These are phyloP conservation scores for Hippocampus guttulatus DNA, from an alignment of 2,113 vertebrate genomes.

Conservation along the genomic window DNA sequence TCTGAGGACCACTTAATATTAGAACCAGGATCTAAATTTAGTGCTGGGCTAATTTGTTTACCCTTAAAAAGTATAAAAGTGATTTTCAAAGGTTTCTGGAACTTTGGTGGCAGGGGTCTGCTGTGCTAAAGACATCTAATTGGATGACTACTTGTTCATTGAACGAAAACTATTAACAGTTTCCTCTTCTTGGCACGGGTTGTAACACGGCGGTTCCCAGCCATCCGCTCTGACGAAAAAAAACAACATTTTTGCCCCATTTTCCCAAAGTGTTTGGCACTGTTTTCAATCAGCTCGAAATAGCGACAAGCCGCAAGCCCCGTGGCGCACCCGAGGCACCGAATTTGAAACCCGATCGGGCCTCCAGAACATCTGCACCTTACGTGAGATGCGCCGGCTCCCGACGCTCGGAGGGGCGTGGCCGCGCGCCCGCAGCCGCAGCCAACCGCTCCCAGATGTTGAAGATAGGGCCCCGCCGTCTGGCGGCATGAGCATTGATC, in stretches of 20 bases:
- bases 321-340: neutral
- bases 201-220: neutral
- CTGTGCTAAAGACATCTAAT: neutral
- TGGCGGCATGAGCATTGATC: conserved; percentile 66
- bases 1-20: neutral
- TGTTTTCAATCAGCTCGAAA: neutral
- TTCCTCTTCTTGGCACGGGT: too few species aligned
- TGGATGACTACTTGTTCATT: neutral
- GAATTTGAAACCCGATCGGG: conserved; percentile 32
- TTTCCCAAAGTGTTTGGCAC: neutral
- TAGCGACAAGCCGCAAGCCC: neutral
- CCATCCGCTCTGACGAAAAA: too few species aligned
- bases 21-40: neutral
- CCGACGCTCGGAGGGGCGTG: conserved; percentile 59
- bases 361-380: conserved; percentile 60
- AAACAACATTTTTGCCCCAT: neutral
- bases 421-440: conserved; percentile 65
- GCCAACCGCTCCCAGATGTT: conserved; percentile 70
- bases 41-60: too few species aligned
- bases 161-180: too few species aligned
- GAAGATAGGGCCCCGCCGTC: conserved; percentile 60
- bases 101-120: too few species aligned
- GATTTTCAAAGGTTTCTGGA: too few species aligned
- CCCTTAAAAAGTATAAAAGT: too few species aligned
- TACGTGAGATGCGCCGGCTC: conserved; percentile 73